phyloP scores from a whole-genome alignment of 1,140 invertebrate genomes.

The Elysia chlorotica region DNA sequence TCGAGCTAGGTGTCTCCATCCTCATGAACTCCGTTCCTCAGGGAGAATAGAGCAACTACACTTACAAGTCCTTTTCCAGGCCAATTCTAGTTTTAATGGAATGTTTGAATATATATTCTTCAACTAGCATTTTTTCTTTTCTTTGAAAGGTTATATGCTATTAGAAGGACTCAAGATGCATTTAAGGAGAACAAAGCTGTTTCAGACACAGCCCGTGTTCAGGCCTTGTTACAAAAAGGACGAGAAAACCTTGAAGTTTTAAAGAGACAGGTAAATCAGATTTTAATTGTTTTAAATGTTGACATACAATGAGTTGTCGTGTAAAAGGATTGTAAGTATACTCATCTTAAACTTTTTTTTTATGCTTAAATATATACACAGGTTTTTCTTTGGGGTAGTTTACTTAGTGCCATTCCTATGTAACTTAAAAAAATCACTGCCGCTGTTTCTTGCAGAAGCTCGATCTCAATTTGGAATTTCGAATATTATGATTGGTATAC shows the following conservation, averaged over 20 bases:
- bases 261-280: constrained; percentile 54
- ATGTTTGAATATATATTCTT: too few relatives aligned
- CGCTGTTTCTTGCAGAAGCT: too few relatives aligned
- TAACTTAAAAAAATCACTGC: background rate
- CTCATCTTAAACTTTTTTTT: background rate
- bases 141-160: constrained; percentile 51
- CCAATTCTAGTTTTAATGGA: too few relatives aligned
- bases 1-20: background rate
- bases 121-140: background rate
- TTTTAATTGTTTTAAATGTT: background rate
- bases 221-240: constrained; percentile 48
- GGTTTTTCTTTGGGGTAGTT: background rate
- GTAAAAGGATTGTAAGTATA: background rate
- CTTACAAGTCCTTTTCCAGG: constrained; percentile 4
- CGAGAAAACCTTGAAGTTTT: constrained; percentile 57
- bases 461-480: too few relatives aligned
- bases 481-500: too few relatives aligned
- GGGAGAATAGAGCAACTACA: background rate
- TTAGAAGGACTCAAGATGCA: constrained; percentile 54
- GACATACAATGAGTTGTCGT: background rate
- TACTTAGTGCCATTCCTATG: background rate
- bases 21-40: background rate
- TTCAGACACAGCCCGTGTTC: constrained; percentile 42
- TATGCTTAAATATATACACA: background rate
- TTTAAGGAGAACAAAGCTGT: constrained; percentile 55